A percentile compares a stretch with the other conserved stretches of the same genome.
These are phyloP conservation scores for Antheraea assamensis DNA, from an alignment of 2,888 invertebrate species.

Conservation along the genomic window DNA sequence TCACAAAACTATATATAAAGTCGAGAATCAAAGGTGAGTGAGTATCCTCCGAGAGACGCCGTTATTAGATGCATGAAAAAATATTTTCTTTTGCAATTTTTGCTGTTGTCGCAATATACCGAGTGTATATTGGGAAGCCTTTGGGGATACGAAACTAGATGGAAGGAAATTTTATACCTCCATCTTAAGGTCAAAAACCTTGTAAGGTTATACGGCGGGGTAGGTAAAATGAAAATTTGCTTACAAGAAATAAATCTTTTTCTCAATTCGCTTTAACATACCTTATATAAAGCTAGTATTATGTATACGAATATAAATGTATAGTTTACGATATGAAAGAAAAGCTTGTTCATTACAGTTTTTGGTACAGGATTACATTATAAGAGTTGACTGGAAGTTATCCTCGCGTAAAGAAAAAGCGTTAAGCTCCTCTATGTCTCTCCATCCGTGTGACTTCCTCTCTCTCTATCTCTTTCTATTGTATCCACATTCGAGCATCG, in stretches of 20 bases:
- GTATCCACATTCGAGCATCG: too few relatives aligned
- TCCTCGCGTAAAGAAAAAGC: too few relatives aligned
- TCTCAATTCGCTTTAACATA: neutral
- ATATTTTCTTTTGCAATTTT: slow-evolving; percentile 9
- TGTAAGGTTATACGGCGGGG: neutral
- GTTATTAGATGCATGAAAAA: slow-evolving; percentile 3
- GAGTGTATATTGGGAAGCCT: neutral
- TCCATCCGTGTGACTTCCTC: too few relatives aligned
- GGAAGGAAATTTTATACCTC: neutral
- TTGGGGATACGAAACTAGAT: neutral
- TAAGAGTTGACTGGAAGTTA: too few relatives aligned
- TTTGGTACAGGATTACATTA: too few relatives aligned
- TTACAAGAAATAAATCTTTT: neutral
- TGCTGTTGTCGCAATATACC: neutral
- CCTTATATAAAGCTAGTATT: neutral
- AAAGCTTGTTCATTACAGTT: too few relatives aligned
- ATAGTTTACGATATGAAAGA: too few relatives aligned
- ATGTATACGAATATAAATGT: neutral
- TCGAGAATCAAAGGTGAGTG: slow-evolving; percentile 4
- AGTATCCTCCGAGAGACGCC: neutral
- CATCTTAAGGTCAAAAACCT: slow-evolving; percentile 10
- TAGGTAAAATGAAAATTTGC: neutral
- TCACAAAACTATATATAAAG: slow-evolving; percentile 2
- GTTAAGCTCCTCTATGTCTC: too few relatives aligned
- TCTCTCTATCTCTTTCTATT: too few relatives aligned